Evolutionary conservation across 1,140 invertebrate species (phyloP).

Genomic region (Calliopsis andreniformis): DNA sequence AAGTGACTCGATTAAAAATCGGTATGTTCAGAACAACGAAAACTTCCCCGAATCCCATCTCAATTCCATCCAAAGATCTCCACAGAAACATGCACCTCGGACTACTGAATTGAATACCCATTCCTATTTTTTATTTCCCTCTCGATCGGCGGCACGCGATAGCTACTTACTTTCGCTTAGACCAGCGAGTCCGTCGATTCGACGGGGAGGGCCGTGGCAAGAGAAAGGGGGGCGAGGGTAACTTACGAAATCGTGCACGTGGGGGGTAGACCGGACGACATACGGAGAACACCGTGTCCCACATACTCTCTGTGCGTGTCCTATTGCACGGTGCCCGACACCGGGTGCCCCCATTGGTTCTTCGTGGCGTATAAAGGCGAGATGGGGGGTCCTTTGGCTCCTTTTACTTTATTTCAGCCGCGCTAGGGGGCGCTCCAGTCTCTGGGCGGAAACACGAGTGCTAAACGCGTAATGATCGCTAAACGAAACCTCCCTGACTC

Average conservation of each 20-base stretch:
- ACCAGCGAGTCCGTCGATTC: constrained; percentile 6
- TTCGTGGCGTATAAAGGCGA: constrained; percentile 73
- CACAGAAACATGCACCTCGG: neutral
- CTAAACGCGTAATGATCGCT: constrained; percentile 78
- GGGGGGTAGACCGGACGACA: constrained; percentile 76
- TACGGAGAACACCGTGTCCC: constrained; percentile 74
- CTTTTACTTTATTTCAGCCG: constrained; percentile 69
- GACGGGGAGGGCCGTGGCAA: neutral
- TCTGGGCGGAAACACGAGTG: constrained; percentile 76
- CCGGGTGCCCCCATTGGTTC: constrained; percentile 72
- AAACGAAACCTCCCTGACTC: constrained; percentile 68
- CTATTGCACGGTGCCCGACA: constrained; percentile 69
- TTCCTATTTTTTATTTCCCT: neutral
- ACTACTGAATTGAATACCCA: neutral
- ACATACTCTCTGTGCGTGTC: constrained; percentile 69
- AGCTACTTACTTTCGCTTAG: constrained; percentile 32
- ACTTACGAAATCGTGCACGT: constrained; percentile 61
- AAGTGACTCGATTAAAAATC: too few relatives aligned
- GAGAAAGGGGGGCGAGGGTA: constrained; percentile 12
- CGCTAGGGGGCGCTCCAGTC: constrained; percentile 68
- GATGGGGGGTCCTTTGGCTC: constrained; percentile 76
- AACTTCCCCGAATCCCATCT: neutral
- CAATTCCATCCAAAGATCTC: neutral
- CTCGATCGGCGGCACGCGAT: constrained; percentile 29
- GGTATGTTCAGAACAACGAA: neutral